Evolutionary conservation across 2,113 vertebrate species (phyloP).

Genomic region (Mormoops blainvillei): DNA sequence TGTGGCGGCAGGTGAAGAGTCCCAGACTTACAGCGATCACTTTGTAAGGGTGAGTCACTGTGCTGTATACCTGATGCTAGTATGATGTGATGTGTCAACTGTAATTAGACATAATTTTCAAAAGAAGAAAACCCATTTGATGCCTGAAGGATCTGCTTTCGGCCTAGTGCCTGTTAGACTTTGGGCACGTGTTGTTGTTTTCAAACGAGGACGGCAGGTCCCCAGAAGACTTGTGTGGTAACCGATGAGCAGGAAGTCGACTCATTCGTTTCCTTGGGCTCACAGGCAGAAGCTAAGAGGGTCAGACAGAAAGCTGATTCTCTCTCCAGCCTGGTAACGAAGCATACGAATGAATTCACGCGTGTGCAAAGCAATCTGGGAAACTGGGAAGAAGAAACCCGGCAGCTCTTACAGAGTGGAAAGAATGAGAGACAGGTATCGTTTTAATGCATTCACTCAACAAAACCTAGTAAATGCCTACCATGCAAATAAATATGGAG

Average conservation of each 20-base stretch:
- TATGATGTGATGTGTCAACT: background rate
- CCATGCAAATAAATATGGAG: background rate
- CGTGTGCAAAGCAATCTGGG: conserved; percentile 61
- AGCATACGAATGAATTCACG: conserved; percentile 63
- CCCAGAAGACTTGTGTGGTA: background rate
- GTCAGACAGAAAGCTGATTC: conserved; percentile 68
- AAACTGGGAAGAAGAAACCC: conserved; percentile 77
- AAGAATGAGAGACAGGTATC: conserved; percentile 75
- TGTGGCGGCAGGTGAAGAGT: no score
- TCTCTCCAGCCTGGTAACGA: conserved; percentile 71
- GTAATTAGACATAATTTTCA: background rate
- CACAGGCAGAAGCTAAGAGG: conserved; percentile 71
- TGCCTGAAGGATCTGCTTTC: background rate
- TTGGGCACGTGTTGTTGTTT: background rate
- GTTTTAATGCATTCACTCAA: background rate
- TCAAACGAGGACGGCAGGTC: background rate
- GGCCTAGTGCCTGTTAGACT: background rate
- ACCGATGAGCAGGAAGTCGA: background rate
- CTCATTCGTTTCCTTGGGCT: background rate
- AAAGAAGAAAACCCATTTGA: background rate
- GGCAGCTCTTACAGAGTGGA: conserved; percentile 70
- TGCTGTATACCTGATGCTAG: background rate
- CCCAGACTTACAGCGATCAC: background rate
- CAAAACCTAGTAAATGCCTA: background rate
- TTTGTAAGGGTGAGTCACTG: background rate